Base-by-base conservation (phyloP, 2,888 invertebrate species). In the Drosophila yooni region DNA sequence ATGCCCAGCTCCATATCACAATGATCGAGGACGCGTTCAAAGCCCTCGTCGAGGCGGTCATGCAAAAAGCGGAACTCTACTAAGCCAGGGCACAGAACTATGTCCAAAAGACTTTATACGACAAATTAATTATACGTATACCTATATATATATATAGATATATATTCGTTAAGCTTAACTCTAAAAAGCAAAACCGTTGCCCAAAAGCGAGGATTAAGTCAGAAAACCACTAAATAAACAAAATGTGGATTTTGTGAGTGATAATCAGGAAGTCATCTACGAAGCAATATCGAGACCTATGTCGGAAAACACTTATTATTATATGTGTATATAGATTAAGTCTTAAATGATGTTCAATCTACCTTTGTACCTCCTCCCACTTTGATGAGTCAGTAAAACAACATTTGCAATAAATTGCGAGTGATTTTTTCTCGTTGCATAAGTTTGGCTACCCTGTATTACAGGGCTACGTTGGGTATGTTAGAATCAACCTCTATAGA, bases 1-100 rank as follows among this genome's bases (percentile, higher is more conserved):
- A 91, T 66, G 88, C 93, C 15, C 91, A 91, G 50, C 81, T 87
- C 29, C 89, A 93, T 61, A 91, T 93, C 18, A 88, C 88, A 3
- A 91, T 93, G 82, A 91, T 93, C 43, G 92, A 92, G 69, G 86
- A 92, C 60, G 91, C 93, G 18, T 93, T 93, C 76, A 90, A 91
- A 68, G 83, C 82, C n/a, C 80, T 93, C 33, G 86, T 96, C 66
- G 94, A 95, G 79, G 95, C 95, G 89, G 95, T 96, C 38, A 94
- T 96, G 72, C 93, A 96, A 70, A 95, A 95, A 92, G 94, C 95
- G 77, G 95, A 95, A 85, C 93, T 96, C 81, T 96, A 96, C 93
- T 95, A 93, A 92, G 10, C 18, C 18, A 5, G 31, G 25, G 5
- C 15, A 25, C 34, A 10, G 10, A 27, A 13, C 36, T 25, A 53